Conservation (phyloP, 2,797 vertebrate genomes). For the Anomalospiza imberbis region DNA sequence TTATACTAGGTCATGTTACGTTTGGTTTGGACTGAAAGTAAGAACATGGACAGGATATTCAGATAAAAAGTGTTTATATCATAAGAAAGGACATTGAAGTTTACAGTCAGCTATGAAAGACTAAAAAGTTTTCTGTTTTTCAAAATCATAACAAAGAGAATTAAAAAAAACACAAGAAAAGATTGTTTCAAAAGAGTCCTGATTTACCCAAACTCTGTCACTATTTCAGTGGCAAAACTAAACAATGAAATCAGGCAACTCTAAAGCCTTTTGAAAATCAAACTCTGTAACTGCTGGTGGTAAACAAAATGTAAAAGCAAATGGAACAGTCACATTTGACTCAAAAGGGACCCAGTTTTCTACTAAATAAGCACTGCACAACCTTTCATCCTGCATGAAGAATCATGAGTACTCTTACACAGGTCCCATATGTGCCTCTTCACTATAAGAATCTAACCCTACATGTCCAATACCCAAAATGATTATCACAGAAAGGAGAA, state of each 20-base stretch:
- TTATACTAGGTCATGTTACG: background rate
- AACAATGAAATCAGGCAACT: background rate
- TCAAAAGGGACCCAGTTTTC: background rate
- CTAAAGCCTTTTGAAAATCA: background rate
- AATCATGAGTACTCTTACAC: background rate
- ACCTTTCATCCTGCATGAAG: background rate
- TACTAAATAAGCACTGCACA: background rate
- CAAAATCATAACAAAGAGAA: background rate
- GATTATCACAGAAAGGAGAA: background rate
- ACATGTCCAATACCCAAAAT: background rate
- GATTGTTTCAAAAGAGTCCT: background rate
- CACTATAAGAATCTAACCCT: background rate
- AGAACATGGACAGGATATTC: background rate
- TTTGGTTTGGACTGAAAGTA: background rate
- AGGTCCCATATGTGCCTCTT: background rate
- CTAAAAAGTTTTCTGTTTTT: background rate
- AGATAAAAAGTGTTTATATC: background rate
- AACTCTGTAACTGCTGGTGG: background rate
- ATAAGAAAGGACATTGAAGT: background rate
- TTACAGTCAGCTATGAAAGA: background rate
- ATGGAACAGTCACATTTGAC: background rate
- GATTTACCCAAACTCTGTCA: background rate
- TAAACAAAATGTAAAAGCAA: background rate
- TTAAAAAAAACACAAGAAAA: background rate
- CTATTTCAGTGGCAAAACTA: background rate